Base-by-base conservation (phyloP, 2,113 vertebrate species). In the Syrrhaptes paradoxus region DNA sequence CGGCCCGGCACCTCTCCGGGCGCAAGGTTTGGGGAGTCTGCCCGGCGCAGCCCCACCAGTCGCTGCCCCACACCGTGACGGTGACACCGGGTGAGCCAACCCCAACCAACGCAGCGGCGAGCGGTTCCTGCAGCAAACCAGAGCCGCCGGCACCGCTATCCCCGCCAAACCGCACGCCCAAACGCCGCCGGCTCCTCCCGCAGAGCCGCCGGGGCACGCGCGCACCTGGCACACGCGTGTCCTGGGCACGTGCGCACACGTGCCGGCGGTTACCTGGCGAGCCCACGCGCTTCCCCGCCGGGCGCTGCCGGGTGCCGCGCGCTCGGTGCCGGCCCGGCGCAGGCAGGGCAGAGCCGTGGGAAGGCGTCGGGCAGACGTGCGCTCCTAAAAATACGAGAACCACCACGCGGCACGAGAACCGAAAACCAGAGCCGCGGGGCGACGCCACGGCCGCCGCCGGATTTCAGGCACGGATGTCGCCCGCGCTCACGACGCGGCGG, bases 371-470 rank as follows among this genome's bases (percentile, higher is more conserved):
- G 32, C 87, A 61, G 20, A 55, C 43, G 62, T 2, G 57, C 41
- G 2, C 10, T n/a, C 81, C 51, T 66, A 16, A 49, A 73, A 73
- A 24, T 19, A 6, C 1, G 1, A 21, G 87, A 91, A 51, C 4
- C 84, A n/a, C n/a, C 38, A 41, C 38, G 38, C 38, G 38, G 38
- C 38, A 41, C 38, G 11, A 41, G 11, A 41, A 13, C 38, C 38
- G 38, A 41, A 13, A 41, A 41, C 36, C 7, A 36, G 36, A 36
- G 36, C 7, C 36, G 36, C 36, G 36, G 36, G 16, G 5, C 11
- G 6, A 41, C 46, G 82, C 46, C 2, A n/a, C 0, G 3, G 19
- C 54, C 10, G 32, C 17, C 9, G 1, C 17, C 2, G 4, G 18
- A 11, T 36, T 36, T 52, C 8, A 7, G 26, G 57, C 36, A 14